These are phyloP conservation scores for Zaprionus lineosus DNA, from an alignment of 2,888 invertebrate genomes.

Conservation along the genomic window DNA sequence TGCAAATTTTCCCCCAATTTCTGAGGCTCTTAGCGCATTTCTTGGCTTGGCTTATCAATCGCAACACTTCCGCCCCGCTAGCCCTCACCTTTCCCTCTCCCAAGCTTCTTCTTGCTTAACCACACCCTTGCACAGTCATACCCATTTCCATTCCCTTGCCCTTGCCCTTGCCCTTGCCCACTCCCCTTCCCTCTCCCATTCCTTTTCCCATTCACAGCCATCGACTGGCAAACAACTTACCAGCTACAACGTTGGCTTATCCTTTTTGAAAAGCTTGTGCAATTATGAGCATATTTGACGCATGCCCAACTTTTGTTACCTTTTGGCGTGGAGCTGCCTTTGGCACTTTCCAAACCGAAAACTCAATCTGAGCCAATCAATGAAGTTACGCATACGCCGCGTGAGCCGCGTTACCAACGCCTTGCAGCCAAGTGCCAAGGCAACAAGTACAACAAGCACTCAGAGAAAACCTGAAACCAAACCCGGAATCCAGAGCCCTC, in stretches of 20 bases:
- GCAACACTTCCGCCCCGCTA: too few relatives aligned
- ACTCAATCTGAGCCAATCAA: constrained; percentile 67
- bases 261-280: constrained; percentile 47
- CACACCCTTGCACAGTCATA: too few relatives aligned
- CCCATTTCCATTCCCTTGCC: too few relatives aligned
- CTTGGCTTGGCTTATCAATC: constrained; percentile 28
- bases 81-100: constrained; percentile 15
- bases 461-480: constrained; percentile 5
- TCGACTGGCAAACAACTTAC: not conserved
- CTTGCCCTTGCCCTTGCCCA: too few relatives aligned
- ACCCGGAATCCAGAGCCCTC: not conserved
- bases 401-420: constrained; percentile 53
- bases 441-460: constrained; percentile 59
- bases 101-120: too few relatives aligned
- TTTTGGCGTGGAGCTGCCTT: constrained; percentile 11
- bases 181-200: not conserved
- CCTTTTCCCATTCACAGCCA: not conserved
- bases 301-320: constrained; percentile 31
- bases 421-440: constrained; percentile 42
- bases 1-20: constrained; percentile 13
- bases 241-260: constrained; percentile 29
- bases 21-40: constrained; percentile 24
- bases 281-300: constrained; percentile 65
- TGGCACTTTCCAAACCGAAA: constrained; percentile 16
- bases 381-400: constrained; percentile 72